These are phyloP conservation scores for Formica selysi DNA, from an alignment of 1,140 invertebrate species.

Conservation along the genomic window DNA sequence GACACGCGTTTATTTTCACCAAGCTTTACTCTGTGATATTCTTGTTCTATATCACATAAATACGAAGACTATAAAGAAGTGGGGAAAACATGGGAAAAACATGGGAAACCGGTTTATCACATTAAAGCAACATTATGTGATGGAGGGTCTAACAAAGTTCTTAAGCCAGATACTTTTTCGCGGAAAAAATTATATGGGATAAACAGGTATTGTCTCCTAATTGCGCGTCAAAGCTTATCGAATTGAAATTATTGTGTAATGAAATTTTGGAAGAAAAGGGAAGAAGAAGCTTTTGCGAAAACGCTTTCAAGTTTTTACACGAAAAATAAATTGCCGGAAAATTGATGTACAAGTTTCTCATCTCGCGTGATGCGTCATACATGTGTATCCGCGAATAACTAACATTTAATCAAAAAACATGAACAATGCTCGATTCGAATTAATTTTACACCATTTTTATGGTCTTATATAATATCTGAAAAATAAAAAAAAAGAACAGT, in stretches of 20 bases:
- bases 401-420: not conserved
- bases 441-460: not conserved
- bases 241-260: not conserved
- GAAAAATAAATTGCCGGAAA: not conserved
- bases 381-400: not conserved
- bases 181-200: not conserved
- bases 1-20: not conserved
- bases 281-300: not conserved
- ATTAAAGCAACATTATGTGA: slow-evolving; percentile 47
- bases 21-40: not conserved
- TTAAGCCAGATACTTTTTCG: slow-evolving; percentile 18
- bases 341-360: not conserved
- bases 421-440: not conserved
- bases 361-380: not conserved
- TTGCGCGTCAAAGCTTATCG: not conserved
- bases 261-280: not conserved
- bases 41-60: slow-evolving; percentile 23
- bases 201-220: slow-evolving; percentile 13
- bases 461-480: not conserved
- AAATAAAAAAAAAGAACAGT: not conserved
- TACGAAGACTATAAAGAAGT: slow-evolving; percentile 13
- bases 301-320: not conserved
- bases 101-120: slow-evolving; percentile 49
- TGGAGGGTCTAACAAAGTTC: slow-evolving; percentile 35
- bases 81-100: slow-evolving; percentile 38